These are phyloP conservation scores for Enhydra lutris DNA, from an alignment of 2,113 vertebrate species.

Conservation along the genomic window DNA sequence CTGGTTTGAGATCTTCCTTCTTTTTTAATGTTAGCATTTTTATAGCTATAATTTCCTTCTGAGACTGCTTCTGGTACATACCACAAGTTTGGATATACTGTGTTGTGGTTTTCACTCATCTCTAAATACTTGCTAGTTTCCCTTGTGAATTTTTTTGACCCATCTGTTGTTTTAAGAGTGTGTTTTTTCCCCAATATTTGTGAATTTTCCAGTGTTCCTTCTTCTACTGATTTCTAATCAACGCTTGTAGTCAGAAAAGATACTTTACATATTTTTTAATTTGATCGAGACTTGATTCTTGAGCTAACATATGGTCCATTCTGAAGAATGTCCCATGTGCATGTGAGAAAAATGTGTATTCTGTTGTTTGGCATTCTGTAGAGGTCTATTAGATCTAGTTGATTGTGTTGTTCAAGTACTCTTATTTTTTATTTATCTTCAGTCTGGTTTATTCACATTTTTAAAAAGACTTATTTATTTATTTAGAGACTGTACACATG, in stretches of 20 bases:
- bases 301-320: neutral
- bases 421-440: neutral
- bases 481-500: neutral
- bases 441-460: neutral
- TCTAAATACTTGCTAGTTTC: neutral
- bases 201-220: neutral
- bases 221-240: neutral
- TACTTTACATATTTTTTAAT: neutral
- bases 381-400: neutral
- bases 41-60: neutral
- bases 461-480: neutral
- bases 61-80: neutral
- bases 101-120: neutral
- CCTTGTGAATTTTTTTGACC: neutral
- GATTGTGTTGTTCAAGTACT: neutral
- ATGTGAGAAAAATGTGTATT: neutral
- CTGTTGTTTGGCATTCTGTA: neutral
- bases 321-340: neutral
- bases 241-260: neutral
- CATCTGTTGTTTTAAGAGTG: neutral
- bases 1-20: neutral
- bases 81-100: neutral
- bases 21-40: neutral
- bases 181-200: neutral
- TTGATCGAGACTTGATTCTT: neutral